Evolutionary conservation across 1,140 invertebrate species (phyloP).

Genomic region (Philaenus spumarius): DNA sequence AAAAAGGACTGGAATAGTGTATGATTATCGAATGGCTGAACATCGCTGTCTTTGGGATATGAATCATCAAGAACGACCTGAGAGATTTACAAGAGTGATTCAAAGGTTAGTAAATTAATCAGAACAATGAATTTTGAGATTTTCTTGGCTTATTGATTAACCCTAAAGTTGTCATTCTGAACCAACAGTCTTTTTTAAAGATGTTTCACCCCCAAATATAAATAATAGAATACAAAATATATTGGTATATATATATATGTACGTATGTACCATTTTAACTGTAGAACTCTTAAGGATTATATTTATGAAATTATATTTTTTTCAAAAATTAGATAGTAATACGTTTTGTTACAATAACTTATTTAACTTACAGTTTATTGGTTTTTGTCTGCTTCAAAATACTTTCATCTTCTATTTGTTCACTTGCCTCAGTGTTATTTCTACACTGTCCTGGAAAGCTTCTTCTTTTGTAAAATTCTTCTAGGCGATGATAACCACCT

Average conservation of each 20-base stretch:
- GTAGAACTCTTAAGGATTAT: too few species aligned
- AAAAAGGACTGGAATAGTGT: conserved; percentile 67
- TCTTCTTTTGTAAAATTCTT: too few species aligned
- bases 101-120: conserved; percentile 46
- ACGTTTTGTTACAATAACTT: too few species aligned
- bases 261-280: too few species aligned
- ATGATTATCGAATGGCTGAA: conserved; percentile 66
- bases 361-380: not conserved
- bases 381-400: not conserved
- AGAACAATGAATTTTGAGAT: not conserved
- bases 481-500: too few species aligned
- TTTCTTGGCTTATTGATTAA: not conserved
- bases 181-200: not conserved
- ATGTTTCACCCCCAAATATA: not conserved
- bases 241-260: not conserved
- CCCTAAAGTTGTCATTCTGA: not conserved
- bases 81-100: conserved; percentile 61
- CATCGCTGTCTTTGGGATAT: conserved; percentile 78
- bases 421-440: too few species aligned
- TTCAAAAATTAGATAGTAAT: too few species aligned
- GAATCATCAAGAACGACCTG: conserved; percentile 74
- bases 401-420: too few species aligned
- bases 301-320: too few species aligned
- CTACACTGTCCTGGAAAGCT: too few species aligned
- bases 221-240: not conserved